Base-by-base conservation (phyloP, 2,888 invertebrate species). In the Latrodectus hesperus region DNA sequence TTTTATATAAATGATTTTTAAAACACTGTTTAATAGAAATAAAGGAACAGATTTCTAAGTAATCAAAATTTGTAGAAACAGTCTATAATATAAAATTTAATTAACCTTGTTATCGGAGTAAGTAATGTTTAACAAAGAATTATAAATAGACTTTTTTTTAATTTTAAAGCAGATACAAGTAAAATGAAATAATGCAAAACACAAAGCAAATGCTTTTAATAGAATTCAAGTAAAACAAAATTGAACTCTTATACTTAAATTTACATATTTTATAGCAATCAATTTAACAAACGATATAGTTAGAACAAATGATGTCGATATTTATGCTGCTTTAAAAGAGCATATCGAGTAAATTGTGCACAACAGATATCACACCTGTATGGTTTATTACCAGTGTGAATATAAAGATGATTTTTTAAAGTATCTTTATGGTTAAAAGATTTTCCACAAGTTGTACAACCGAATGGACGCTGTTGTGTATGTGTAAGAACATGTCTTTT, bases 351-450 rank as follows among this genome's bases (percentile, higher is more conserved):
- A 68, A 68, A 68, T 68, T 68, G 17, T 17, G 67, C 12, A 17
- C 1, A 17, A 68, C 67, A 68, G 26, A 26, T 12, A 68, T 68
- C 26, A 26, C 67, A 68, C 5, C 22, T n/a, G 17, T 11, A 68
- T 52, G 65, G 65, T 49, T 26, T 81, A 16, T 74, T 64, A 38
- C 68, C 81, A 53, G 68, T 70, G 26, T 83, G 83, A n/a, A 52
- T 60, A 26, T 68, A 68, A 14, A 78, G 38, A 55, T 78, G 78
- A n/a, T 75, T 67, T 67, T 74, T 65, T 55, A 82, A 82, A 68
- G 65, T 74, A 53, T 82, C 74, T 49, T 75, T 82, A 51, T 82
- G 82, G 22, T 74, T 82, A 75, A 82, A 82, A n/a, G 65, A 74
- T 82, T 75, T 82, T n/a, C 26, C 38, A 60, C 82, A 82, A 12